Evolutionary conservation across 2,113 vertebrate species (phyloP), one percentile per base, ranked within the genome.

Genomic region (Empidonax alnorum): DNA sequence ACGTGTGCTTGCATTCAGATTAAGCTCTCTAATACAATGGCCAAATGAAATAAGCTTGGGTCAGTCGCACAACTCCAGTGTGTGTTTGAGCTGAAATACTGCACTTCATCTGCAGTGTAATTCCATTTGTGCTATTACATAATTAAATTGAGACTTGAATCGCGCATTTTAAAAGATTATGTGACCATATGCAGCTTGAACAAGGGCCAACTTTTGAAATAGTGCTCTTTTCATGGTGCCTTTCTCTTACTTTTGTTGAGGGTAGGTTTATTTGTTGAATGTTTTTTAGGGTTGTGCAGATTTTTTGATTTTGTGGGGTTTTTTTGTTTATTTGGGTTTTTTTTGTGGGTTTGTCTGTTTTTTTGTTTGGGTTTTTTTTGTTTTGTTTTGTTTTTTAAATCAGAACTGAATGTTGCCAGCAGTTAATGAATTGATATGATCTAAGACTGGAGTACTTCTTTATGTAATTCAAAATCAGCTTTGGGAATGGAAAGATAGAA

Each of bases 101-200:
- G 96, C 98, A 98, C 98, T 98, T 98, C 98, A 98, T 99, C 98
- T 98, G 98, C 98, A 98, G 96, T 98, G 97, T 98, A 99, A 99
- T 99, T 99, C 98, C 98, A 98, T 99, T 99, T 99, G 98, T 98
- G 99, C 99, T 98, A 98, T 99, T 99, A 99, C 98, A 98, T 99
- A 99, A 99, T 99, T 99, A 99, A 98, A 99, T 98, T 97, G 99
- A 98, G 98, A 98, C 98, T 98, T 98, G 98, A 98, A 98, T 98
- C 97, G 97, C 93, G 97, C 98, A 84, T 99, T 99, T 99, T 99
- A 99, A 99, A 98, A 99, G 99, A 99, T 99, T 99, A 99, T 98
- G 98, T 98, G 98, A 98, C 98, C 99, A 99, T 99, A 99, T 99
- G 99, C 98, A 98, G 98, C 98, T 99, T 99, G 99, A 99, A 98